Conservation (phyloP, 2,797 vertebrate genomes). For the Sciurus carolinensis region DNA sequence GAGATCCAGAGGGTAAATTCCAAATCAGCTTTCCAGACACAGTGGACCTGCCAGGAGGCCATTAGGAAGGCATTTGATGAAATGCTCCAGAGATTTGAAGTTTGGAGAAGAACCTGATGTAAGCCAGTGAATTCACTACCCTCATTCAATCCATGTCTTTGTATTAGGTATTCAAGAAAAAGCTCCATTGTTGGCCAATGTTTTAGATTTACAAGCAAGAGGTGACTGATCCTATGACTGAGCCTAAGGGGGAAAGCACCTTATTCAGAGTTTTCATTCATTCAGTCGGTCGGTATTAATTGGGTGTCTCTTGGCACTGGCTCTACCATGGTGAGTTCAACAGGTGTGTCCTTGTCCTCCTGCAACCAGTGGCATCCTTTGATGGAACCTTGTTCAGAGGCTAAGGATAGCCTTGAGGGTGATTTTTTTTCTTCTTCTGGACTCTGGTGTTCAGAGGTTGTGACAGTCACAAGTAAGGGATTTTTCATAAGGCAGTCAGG, state of each 20-base stretch:
- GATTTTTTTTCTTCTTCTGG: background rate
- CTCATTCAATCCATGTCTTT: background rate
- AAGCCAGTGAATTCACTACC: background rate
- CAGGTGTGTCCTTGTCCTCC: background rate
- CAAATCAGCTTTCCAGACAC: background rate
- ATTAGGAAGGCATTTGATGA: background rate
- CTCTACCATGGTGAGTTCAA: accelerated
- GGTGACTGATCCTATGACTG: background rate
- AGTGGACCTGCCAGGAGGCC: background rate
- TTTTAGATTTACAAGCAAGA: constrained; percentile 28
- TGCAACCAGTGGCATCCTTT: background rate
- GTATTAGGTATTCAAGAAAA: background rate
- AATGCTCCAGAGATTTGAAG: background rate
- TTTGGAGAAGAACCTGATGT: background rate
- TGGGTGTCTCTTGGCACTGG: background rate
- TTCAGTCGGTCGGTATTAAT: background rate
- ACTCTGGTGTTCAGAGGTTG: background rate
- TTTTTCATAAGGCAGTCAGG: background rate
- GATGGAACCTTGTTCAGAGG: background rate
- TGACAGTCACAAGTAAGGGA: background rate
- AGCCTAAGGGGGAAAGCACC: background rate
- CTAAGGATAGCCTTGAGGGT: background rate
- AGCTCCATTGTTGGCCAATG: background rate
- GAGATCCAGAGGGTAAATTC: constrained; percentile 55
- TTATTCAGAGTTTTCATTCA: background rate